Base-by-base conservation (phyloP, 2,113 vertebrate species). In the Chaetops frenatus region DNA sequence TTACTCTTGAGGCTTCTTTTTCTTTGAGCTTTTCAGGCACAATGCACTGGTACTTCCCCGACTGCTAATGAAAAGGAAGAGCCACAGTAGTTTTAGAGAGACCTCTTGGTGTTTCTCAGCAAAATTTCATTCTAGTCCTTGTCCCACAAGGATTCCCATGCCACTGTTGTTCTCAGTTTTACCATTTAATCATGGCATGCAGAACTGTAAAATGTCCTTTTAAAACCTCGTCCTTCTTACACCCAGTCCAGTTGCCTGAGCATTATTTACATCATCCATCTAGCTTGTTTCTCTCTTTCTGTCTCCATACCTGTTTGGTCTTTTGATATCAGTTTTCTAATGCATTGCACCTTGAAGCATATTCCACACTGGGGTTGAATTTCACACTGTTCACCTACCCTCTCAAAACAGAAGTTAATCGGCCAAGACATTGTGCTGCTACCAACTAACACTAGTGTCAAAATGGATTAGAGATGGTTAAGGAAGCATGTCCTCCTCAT, bases 1-100 rank as follows among this genome's bases (percentile, higher is more conserved):
- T 93, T 95, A 88, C 54, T 88, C 40, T 36, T 27, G 28, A 66
- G 78, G 60, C 3, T 60, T 69, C 24, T 69, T 66, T 76, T 58
- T 69, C 27, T 74, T 74, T 56, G 23, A 57, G 50, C 56, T 82
- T 90, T 86, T 66, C 78, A 92, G 65, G 25, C 36, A 87, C 54
- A 64, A 22, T 36, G 73, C 25, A 38, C 17, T 51, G 27, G 24
- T 64, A 29, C 45, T 76, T 74, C 50, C 33, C 29, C 53, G 65
- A n/a, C 51, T 96, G 14, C 31, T 95, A 89, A 96, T 29, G 73
- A 79, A 70, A 76, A 87, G 67, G n/a, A 67, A 93, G 40, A 79
- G 23, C 9, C 62, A 40, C 57, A 1, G 3, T 24, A 54, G 11
- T 61, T 72, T 95, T 66, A 86, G 16, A 45, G 60, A 76, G 57